Evolutionary conservation across 1,140 invertebrate genomes (phyloP).

Genomic region (Diachasma alloeum): DNA sequence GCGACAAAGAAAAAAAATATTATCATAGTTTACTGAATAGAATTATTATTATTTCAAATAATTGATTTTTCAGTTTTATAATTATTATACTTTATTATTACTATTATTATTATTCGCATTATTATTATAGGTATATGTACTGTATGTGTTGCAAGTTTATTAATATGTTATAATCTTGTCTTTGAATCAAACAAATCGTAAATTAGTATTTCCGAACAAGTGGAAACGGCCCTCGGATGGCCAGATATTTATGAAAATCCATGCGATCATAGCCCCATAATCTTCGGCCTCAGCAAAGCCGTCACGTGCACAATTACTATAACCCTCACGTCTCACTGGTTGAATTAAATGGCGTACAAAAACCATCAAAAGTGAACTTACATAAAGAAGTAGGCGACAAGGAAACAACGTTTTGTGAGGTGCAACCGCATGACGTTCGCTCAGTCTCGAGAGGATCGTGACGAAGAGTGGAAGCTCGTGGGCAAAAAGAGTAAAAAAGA

Average conservation of each 20-base stretch:
- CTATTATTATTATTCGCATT: neutral
- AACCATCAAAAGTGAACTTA: neutral
- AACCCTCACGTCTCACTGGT: neutral
- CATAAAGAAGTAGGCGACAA: neutral
- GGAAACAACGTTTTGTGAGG: constrained; percentile 18
- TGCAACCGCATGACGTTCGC: constrained; percentile 12
- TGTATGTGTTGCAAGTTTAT: no score
- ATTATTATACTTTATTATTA: no score
- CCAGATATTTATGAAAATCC: neutral
- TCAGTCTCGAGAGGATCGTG: constrained; percentile 30
- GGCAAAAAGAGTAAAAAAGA: constrained; percentile 15
- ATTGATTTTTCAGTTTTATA: no score
- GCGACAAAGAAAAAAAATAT: no score
- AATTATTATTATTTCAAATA: no score
- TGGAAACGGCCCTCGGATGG: neutral
- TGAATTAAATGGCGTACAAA: constrained; percentile 5
- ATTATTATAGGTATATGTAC: no score
- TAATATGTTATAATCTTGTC: no score
- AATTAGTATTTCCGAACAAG: no score
- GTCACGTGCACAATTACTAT: neutral
- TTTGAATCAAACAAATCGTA: no score
- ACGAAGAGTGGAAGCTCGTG: constrained; percentile 23
- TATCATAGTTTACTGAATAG: no score
- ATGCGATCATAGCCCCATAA: neutral
- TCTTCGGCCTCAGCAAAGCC: neutral